A percentile compares a stretch with the other conserved stretches of the same genome.
These are phyloP conservation scores for Latheticus oryzae DNA, from an alignment of 2,888 invertebrate genomes.

Conservation along the genomic window DNA sequence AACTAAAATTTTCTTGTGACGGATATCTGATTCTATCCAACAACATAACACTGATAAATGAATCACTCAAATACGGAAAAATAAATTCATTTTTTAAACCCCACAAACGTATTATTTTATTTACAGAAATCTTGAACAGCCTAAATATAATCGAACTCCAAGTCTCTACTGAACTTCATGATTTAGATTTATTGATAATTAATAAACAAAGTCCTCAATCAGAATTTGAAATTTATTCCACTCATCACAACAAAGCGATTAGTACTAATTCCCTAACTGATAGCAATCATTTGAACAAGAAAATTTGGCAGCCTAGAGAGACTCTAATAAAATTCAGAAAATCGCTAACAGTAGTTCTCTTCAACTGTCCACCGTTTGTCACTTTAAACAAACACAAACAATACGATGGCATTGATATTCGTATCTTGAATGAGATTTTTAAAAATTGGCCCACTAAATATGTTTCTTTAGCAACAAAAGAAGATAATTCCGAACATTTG, in stretches of 20 bases:
- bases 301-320: background rate
- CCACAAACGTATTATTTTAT: conserved; percentile 6
- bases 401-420: conserved; percentile 8
- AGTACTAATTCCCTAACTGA: background rate
- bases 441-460: conserved; percentile 46
- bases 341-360: conserved; percentile 1
- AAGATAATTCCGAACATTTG: conserved; percentile 29
- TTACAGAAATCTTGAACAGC: conserved; percentile 1
- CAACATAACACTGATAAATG: conserved; percentile 1
- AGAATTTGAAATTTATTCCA: background rate
- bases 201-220: background rate
- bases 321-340: background rate
- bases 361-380: conserved; percentile 18
- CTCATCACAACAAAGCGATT: background rate
- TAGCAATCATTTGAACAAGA: background rate
- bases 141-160: background rate
- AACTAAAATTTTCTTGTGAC: background rate
- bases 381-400: background rate
- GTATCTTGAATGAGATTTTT: conserved; percentile 46
- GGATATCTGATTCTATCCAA: conserved; percentile 11
- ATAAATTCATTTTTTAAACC: conserved; percentile 17
- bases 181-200: conserved; percentile 7
- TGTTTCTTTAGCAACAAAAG: conserved; percentile 17
- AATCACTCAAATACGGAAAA: background rate
- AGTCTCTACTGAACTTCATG: conserved; percentile 1